Percentiles rank a stretch among this genome's conserved stretches.
These are phyloP conservation scores for Phylloscopus trochilus DNA, from an alignment of 2,113 vertebrate genomes.

Conservation along the genomic window DNA sequence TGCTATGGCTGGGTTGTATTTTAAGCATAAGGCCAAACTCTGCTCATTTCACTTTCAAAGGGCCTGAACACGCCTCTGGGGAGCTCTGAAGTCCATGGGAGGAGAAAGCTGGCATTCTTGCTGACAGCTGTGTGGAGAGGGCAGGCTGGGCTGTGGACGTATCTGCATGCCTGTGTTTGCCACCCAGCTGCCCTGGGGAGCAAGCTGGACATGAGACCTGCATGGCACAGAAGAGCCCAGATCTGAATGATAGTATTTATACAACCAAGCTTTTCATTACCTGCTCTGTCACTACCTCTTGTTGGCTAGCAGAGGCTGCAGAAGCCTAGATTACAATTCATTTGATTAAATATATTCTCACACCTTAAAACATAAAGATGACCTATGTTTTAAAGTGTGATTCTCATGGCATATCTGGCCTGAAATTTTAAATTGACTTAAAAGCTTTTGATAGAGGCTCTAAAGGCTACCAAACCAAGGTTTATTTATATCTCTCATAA, in stretches of 20 bases:
- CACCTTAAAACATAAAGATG: not conserved
- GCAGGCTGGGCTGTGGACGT: not conserved
- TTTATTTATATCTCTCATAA: constrained; percentile 43
- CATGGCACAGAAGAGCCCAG: rapidly evolving
- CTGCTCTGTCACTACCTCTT: not conserved
- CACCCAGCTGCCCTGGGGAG: not conserved
- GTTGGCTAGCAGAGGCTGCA: not conserved
- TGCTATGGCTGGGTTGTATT: not conserved
- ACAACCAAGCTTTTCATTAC: not conserved
- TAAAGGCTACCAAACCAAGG: not conserved
- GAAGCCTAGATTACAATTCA: not conserved
- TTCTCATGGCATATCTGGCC: rapidly evolving
- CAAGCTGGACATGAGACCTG: not conserved
- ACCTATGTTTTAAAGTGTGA: not conserved
- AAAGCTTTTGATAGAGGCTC: not conserved
- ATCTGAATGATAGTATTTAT: not conserved
- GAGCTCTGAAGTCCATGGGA: not conserved
- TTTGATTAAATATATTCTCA: not conserved
- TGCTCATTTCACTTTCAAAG: not conserved
- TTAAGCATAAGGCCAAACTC: not conserved
- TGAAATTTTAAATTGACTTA: not conserved
- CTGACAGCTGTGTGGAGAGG: not conserved
- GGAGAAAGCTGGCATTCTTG: not conserved
- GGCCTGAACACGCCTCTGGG: not conserved
- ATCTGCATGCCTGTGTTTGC: not conserved